Evolutionary conservation across 2,113 vertebrate genomes (phyloP), one percentile per base, ranked within the genome.

Genomic region (Thamnaconus septentrionalis): DNA sequence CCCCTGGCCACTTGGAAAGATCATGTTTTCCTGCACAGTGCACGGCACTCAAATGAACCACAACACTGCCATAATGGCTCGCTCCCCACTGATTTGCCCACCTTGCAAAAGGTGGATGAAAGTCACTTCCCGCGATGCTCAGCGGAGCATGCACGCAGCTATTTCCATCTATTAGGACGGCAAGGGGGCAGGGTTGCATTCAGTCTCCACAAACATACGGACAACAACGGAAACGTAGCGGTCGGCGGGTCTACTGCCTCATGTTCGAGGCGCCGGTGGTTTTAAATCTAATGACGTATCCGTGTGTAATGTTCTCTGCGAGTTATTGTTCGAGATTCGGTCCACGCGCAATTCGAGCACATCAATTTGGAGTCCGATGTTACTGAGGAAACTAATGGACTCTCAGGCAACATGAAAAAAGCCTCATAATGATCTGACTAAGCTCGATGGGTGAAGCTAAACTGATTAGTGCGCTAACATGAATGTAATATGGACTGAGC

Each of bases 401-500:
- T 88, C 86, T 84, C 74, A 82, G 82, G 79, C 85, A 85, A 88
- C 79, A 89, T 91, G 87, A 88, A 89, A 89, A 91, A 90, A 72
- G 84, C 88, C 82, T 91, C 78, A 82, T 91, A 91, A 91, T 90
- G 89, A 91, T 90, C 79, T 88, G 75, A 91, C 83, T 82, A 75
- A 88, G 83, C 82, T 82, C 87, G 85, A 91, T 91, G 88, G 86
- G 65, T 78, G 80, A 90, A 89, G 78, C 75, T 90, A 90, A 91
- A 90, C 82, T 86, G 83, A 91, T 91, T 90, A 89, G 79, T 65
- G 74, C 54, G 58, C 82, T 88, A 90, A 88, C 85, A 89, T 83
- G 81, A 88, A 82, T 79, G 81, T 87, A 85, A 88, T 88, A 80
- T 87, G 82, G 74, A 84, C 89, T 90, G 85, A 89, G 83, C 66